These are phyloP conservation scores for Scaptomyza montana DNA, from an alignment of 1,140 invertebrate species.

Conservation along the genomic window DNA sequence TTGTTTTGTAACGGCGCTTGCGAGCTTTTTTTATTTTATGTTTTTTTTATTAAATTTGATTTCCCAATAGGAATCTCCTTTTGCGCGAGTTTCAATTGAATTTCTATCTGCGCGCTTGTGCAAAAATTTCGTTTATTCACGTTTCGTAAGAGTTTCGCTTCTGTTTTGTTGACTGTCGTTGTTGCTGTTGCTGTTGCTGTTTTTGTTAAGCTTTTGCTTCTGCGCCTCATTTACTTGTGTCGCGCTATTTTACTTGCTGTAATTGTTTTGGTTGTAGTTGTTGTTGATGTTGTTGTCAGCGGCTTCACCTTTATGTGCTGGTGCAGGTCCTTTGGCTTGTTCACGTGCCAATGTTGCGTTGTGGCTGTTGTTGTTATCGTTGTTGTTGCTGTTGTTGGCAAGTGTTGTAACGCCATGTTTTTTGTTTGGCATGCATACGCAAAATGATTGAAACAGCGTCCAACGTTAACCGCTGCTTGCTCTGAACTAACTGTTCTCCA, in stretches of 20 bases:
- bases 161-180: not conserved
- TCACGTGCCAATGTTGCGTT: constrained; percentile 15
- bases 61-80: too few relatives aligned
- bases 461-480: constrained; percentile 4
- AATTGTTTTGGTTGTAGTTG: not conserved
- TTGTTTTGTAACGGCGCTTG: not conserved
- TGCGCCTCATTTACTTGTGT: constrained; percentile 26
- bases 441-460: not conserved
- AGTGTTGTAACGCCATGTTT: constrained; percentile 69
- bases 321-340: constrained; percentile 32
- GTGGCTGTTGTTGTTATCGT: not conserved
- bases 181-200: constrained; percentile 13
- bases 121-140: constrained; percentile 38
- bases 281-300: constrained; percentile 20
- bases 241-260: constrained; percentile 26
- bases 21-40: too few relatives aligned
- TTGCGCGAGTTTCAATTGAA: not conserved
- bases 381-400: constrained; percentile 24
- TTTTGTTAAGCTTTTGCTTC: not conserved
- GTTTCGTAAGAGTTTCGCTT: constrained; percentile 50
- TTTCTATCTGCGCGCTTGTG: not conserved
- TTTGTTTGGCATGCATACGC: constrained; percentile 62
- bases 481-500: constrained; percentile 18
- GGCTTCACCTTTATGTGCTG: constrained; percentile 9
- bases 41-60: too few relatives aligned